phyloP scores from a whole-genome alignment of 2,888 invertebrate genomes.

The Polyommatus iphigenia region DNA sequence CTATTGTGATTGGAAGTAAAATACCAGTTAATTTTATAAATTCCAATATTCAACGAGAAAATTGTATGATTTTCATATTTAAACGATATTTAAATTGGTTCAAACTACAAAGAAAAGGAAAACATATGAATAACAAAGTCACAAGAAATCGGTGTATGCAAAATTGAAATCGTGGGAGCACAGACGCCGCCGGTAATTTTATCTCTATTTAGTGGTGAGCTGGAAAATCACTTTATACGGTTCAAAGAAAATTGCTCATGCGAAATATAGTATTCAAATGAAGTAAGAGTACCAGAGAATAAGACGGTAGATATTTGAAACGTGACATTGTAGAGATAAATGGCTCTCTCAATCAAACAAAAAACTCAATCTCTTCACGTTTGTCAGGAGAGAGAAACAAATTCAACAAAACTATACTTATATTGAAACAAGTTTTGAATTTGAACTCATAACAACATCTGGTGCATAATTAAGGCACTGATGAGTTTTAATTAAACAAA shows the following conservation, averaged over 20 bases:
- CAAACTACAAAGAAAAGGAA: neutral
- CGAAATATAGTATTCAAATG: neutral
- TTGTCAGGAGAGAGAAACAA: too few relatives aligned
- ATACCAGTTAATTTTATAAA: neutral
- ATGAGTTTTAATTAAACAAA: neutral
- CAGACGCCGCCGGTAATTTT: neutral
- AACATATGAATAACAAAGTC: neutral
- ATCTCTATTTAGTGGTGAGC: neutral
- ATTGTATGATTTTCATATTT: neutral
- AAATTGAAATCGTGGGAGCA: slow-evolving; percentile 6
- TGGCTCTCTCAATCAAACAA: neutral
- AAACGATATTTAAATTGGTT: neutral
- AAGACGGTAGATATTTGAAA: neutral
- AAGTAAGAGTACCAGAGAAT: neutral
- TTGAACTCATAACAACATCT: neutral
- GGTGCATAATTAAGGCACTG: neutral
- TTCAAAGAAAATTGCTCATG: neutral
- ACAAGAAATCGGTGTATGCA: neutral
- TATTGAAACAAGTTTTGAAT: neutral
- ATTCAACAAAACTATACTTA: neutral
- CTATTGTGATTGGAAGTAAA: neutral
- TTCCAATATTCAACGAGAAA: neutral
- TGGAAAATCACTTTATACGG: neutral
- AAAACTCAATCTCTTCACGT: neutral
- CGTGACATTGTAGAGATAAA: neutral